Conservation (phyloP, 2,797 vertebrate genomes). For the Lateolabrax maculatus region DNA sequence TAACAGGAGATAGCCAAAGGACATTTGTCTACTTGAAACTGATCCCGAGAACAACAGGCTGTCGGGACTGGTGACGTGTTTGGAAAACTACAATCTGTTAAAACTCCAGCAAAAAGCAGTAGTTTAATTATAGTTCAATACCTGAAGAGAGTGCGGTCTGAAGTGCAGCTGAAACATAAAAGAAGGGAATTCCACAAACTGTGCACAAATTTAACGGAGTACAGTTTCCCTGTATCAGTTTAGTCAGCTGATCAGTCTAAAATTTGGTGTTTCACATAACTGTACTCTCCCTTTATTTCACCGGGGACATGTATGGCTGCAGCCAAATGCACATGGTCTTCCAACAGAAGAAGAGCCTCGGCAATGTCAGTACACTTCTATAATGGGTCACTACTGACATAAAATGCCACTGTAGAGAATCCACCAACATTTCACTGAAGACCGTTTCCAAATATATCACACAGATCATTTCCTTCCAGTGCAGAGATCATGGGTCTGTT, state of each 20-base stretch:
- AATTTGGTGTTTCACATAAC: background rate
- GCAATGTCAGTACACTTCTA: background rate
- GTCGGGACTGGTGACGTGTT: background rate
- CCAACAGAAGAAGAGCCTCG: background rate
- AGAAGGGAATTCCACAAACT: background rate
- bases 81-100: background rate
- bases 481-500: background rate
- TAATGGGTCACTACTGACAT: background rate
- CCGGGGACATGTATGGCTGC: background rate
- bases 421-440: background rate
- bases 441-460: background rate
- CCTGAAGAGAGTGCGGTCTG: background rate
- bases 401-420: background rate
- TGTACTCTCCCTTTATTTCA: background rate
- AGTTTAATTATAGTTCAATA: background rate
- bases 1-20: background rate
- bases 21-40: background rate
- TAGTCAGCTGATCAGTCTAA: background rate
- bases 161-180: constrained; percentile 6
- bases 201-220: background rate
- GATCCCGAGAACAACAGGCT: background rate
- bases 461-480: background rate
- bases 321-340: background rate
- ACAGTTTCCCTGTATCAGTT: background rate
- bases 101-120: background rate